Evolutionary conservation across 1,140 invertebrate genomes (phyloP).

Genomic region (Temnothorax nylanderi): DNA sequence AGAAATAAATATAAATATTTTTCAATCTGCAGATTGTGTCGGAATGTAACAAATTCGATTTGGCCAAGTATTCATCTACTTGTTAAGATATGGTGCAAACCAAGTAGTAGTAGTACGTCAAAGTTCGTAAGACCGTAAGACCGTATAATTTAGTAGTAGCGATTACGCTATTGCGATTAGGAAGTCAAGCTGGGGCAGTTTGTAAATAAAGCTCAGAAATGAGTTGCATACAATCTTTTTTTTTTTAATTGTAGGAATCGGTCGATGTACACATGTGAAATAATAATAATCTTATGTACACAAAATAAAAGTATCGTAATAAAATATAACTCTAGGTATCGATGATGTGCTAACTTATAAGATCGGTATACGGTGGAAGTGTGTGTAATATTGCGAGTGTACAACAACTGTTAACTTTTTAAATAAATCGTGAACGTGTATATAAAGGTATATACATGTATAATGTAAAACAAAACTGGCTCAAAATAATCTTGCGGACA

Average conservation of each 20-base stretch:
- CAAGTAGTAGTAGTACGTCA: constrained; percentile 23
- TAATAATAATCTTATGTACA: constrained; percentile 84
- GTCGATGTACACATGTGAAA: constrained; percentile 83
- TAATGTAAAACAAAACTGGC: constrained; percentile 53
- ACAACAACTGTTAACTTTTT: not conserved
- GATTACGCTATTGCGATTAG: constrained; percentile 71
- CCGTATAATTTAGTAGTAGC: constrained; percentile 66
- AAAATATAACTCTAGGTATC: constrained; percentile 71
- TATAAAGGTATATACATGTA: constrained; percentile 5
- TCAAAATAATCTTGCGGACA: constrained; percentile 19
- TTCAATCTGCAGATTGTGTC: not conserved
- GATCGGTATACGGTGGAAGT: constrained; percentile 50
- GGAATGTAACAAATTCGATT: not conserved
- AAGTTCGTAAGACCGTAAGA: constrained; percentile 1
- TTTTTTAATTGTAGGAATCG: constrained; percentile 81
- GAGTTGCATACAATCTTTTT: constrained; percentile 80
- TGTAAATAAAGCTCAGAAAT: constrained; percentile 84
- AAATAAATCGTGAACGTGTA: constrained; percentile 23
- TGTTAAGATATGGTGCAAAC: constrained; percentile 43
- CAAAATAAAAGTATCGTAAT: constrained; percentile 78
- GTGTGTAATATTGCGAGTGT: constrained; percentile 67
- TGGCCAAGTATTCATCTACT: not conserved
- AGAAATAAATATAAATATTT: not conserved
- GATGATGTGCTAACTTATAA: constrained; percentile 73
- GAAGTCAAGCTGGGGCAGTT: constrained; percentile 78